A percentile compares a stretch with the other conserved stretches of the same genome.
These are phyloP conservation scores for Neodiprion lecontei DNA, from an alignment of 1,140 invertebrate species.

Conservation along the genomic window DNA sequence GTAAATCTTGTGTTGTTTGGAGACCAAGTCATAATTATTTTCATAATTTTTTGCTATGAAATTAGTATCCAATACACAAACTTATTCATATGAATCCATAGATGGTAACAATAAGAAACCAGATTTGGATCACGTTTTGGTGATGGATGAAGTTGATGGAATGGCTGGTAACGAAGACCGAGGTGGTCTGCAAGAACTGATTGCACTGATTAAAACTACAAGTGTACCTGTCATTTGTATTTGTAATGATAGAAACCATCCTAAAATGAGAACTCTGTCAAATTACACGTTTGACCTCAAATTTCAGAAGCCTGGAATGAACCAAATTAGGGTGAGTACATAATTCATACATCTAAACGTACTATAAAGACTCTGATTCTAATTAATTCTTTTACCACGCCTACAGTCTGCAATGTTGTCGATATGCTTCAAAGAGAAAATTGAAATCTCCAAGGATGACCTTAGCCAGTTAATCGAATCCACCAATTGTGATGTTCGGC, in stretches of 20 bases:
- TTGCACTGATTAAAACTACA: conserved; percentile 88
- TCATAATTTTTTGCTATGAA: background rate
- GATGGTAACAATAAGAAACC: conserved; percentile 35
- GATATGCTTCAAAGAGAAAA: conserved; percentile 90
- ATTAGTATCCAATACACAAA: background rate
- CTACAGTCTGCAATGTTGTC: conserved; percentile 84
- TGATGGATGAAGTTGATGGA: conserved; percentile 99
- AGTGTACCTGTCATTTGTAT: conserved; percentile 97
- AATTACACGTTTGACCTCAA: conserved; percentile 96
- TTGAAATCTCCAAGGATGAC: conserved; percentile 80
- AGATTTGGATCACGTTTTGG: conserved; percentile 81
- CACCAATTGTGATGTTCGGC: conserved; percentile 92
- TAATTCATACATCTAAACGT: conserved; percentile 8
- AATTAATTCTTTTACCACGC: conserved; percentile 22
- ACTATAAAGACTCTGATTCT: conserved; percentile 16
- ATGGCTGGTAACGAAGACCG: conserved; percentile 99
- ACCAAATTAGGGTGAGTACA: conserved; percentile 84
- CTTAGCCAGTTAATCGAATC: conserved; percentile 86
- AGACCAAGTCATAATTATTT: background rate
- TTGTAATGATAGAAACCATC: conserved; percentile 95
- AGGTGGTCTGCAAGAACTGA: conserved; percentile 95
- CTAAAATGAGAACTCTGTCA: conserved; percentile 91
- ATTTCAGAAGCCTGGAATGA: conserved; percentile 81
- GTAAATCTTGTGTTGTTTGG: conserved; percentile 37
- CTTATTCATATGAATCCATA: conserved; percentile 17